Percentiles rank a stretch among this genome's conserved stretches.
Evolutionary conservation across 2,113 vertebrate genomes (phyloP).

Genomic region (Callaeas wilsoni): DNA sequence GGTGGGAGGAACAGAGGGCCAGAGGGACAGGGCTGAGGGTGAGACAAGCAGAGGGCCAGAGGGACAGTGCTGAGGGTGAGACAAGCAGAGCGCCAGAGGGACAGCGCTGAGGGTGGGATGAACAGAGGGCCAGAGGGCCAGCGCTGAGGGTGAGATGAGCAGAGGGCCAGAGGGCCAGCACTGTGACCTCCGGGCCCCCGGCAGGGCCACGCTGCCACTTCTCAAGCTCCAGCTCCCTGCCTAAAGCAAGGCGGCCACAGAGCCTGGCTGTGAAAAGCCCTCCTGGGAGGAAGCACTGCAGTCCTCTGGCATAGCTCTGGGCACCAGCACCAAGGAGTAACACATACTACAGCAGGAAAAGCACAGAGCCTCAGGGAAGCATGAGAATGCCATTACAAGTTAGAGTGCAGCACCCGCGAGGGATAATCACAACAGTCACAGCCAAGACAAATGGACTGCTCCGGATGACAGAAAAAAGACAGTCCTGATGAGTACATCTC

Average conservation of each 20-base stretch:
- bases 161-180: fast-evolving
- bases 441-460: background rate
- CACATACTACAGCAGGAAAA: background rate
- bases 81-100: too few species aligned
- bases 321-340: fast-evolving
- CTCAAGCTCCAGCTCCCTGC: background rate
- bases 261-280: background rate
- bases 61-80: too few species aligned
- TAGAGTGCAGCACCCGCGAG: background rate
- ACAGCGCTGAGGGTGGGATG: too few species aligned
- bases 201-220: background rate
- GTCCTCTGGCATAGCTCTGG: background rate
- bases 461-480: background rate
- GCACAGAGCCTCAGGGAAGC: background rate
- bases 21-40: too few species aligned
- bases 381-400: background rate
- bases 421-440: background rate
- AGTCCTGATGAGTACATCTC: background rate
- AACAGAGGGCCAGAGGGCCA: too few species aligned
- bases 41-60: too few species aligned
- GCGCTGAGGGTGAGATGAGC: too few species aligned
- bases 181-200: background rate
- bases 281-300: background rate
- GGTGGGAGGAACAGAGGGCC: too few species aligned
- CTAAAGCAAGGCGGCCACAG: background rate